Conservation (phyloP, 2,797 vertebrate species). For the Pterois miles region DNA sequence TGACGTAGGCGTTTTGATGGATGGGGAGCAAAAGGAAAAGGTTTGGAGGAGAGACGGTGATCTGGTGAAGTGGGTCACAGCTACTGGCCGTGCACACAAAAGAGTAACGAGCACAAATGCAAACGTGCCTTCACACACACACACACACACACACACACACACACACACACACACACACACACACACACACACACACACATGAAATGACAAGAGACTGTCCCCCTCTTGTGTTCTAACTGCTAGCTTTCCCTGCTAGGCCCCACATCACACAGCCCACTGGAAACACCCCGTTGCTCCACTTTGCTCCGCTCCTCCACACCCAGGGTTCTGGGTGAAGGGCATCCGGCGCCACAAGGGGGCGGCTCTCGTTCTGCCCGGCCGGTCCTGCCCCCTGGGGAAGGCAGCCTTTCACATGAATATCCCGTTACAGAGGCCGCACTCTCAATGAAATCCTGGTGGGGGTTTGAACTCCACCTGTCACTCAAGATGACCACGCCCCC, state of each 20-base stretch:
- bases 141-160: conserved; percentile 26
- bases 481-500: conserved; percentile 58
- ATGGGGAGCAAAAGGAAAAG: conserved; percentile 12
- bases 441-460: conserved; percentile 77
- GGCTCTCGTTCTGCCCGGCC: conserved; percentile 61
- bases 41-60: conserved; percentile 41
- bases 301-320: conserved; percentile 21
- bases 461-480: conserved; percentile 76
- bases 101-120: conserved; percentile 55
- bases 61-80: conserved; percentile 71
- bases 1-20: conserved; percentile 52
- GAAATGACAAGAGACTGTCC: conserved; percentile 44
- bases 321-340: conserved; percentile 38
- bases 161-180: conserved; percentile 6
- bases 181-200: conserved; percentile 40
- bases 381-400: conserved; percentile 49
- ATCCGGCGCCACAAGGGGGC: conserved; percentile 67
- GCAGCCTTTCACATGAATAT: conserved; percentile 83
- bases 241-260: conserved; percentile 62
- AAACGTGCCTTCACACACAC: conserved; percentile 48
- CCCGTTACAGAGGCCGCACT: conserved; percentile 77
- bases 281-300: conserved; percentile 45
- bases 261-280: conserved; percentile 59
- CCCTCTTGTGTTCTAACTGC: conserved; percentile 51
- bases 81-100: conserved; percentile 52